Percentiles rank a stretch among this genome's conserved stretches.
Evolutionary conservation across 2,888 invertebrate genomes (phyloP).

Genomic region (Leptinotarsa tumamoca): DNA sequence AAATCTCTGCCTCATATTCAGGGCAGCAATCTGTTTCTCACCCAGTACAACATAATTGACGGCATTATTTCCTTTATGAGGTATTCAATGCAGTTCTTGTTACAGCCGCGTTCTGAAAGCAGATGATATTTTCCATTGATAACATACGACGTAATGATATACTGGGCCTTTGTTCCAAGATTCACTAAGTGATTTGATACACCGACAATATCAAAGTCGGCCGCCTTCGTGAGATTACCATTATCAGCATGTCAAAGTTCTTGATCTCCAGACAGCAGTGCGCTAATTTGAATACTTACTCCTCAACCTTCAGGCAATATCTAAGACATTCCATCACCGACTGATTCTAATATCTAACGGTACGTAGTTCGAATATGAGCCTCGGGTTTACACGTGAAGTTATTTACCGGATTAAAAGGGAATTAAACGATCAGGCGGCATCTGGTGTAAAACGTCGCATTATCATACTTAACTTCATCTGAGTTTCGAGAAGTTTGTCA

Average conservation of each 20-base stretch:
- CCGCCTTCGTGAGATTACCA: constrained; percentile 18
- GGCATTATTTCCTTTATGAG: background rate
- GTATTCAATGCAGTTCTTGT: constrained; percentile 1
- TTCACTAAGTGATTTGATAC: constrained; percentile 19
- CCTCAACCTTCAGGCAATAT: constrained; percentile 11
- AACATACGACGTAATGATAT: constrained; percentile 15
- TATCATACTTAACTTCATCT: constrained; percentile 50
- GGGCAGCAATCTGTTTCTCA: background rate
- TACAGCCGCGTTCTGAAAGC: background rate
- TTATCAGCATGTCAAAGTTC: constrained; percentile 20
- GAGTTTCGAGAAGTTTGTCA: constrained; percentile 44
- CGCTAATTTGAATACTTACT: constrained; percentile 18
- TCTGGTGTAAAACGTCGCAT: constrained; percentile 45
- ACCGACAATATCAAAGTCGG: constrained; percentile 17
- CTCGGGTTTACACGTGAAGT: constrained; percentile 12
- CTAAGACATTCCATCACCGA: constrained; percentile 12
- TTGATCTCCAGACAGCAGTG: constrained; percentile 18
- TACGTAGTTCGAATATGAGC: constrained; percentile 10
- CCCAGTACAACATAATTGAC: background rate
- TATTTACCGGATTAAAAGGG: constrained; percentile 14
- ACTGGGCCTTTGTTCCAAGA: constrained; percentile 14
- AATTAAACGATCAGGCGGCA: constrained; percentile 28
- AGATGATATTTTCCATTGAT: constrained; percentile 18
- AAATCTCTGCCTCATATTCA: too few species aligned
- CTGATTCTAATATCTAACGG: constrained; percentile 13